Percentiles rank a stretch among this genome's conserved stretches.
Evolutionary conservation across 2,888 invertebrate species (phyloP).

Genomic region (Pocota personata): DNA sequence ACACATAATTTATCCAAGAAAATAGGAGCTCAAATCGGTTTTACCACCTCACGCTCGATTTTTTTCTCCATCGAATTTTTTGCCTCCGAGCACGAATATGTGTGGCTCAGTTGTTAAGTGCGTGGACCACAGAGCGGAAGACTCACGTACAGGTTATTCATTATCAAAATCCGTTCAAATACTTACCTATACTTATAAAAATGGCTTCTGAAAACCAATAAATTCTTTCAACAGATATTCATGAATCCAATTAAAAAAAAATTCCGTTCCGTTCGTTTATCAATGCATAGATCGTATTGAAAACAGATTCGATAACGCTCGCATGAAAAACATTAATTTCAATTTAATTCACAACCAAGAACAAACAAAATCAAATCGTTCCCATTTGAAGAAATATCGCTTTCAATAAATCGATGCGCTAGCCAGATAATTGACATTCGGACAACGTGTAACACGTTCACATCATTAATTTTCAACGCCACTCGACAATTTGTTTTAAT

Average conservation of each 20-base stretch:
- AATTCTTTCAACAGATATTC: too few relatives aligned
- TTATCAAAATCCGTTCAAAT: too few relatives aligned
- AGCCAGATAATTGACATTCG: conserved; percentile 64
- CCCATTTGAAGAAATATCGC: conserved; percentile 27
- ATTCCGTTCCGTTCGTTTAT: not conserved
- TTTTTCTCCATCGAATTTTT: too few relatives aligned
- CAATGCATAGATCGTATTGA: not conserved
- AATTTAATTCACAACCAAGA: conserved; percentile 21
- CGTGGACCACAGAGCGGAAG: too few relatives aligned
- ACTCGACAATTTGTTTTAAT: conserved; percentile 71
- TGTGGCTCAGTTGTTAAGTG: too few relatives aligned
- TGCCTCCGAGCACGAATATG: too few relatives aligned
- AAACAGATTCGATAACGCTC: not conserved
- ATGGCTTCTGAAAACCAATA: too few relatives aligned
- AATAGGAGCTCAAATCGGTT: too few relatives aligned
- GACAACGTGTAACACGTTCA: conserved; percentile 68
- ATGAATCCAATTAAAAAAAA: not conserved
- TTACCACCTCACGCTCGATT: too few relatives aligned
- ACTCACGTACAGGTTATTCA: too few relatives aligned
- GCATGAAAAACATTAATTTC: conserved; percentile 26
- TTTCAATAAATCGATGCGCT: conserved; percentile 57
- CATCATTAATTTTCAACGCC: conserved; percentile 71
- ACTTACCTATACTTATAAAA: too few relatives aligned
- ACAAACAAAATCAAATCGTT: not conserved
- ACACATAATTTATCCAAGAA: too few relatives aligned